Conservation (phyloP, 2,797 vertebrate genomes). For the Malurus splendens region DNA sequence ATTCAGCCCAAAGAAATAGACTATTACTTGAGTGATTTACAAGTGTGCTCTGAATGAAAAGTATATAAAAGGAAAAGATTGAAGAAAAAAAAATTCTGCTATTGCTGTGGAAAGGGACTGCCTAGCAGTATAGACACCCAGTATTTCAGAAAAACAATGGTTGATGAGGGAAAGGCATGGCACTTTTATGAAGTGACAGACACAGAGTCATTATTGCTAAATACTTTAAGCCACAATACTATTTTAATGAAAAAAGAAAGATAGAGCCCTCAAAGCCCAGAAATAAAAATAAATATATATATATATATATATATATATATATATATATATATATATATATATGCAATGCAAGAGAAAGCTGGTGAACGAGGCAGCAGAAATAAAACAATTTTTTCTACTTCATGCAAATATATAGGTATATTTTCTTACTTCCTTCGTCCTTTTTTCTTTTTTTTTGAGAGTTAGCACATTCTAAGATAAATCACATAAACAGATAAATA, state of each 20-base stretch:
- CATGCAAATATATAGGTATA: background rate
- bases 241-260: background rate
- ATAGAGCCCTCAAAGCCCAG: background rate
- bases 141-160: background rate
- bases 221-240: background rate
- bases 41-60: slow-evolving; percentile 8
- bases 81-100: background rate
- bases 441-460: background rate
- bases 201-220: background rate
- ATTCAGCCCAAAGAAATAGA: slow-evolving; percentile 13
- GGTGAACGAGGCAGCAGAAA: background rate
- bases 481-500: background rate
- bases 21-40: slow-evolving; percentile 21
- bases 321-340: background rate
- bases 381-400: background rate
- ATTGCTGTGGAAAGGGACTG: background rate
- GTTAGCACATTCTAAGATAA: background rate
- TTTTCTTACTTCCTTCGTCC: background rate
- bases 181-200: background rate
- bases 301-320: background rate
- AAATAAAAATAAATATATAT: background rate
- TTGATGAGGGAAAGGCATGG: background rate
- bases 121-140: background rate
- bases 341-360: background rate
- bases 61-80: background rate